phyloP scores from a whole-genome alignment of 2,797 vertebrate genomes.

The Spinus olivaceus region DNA sequence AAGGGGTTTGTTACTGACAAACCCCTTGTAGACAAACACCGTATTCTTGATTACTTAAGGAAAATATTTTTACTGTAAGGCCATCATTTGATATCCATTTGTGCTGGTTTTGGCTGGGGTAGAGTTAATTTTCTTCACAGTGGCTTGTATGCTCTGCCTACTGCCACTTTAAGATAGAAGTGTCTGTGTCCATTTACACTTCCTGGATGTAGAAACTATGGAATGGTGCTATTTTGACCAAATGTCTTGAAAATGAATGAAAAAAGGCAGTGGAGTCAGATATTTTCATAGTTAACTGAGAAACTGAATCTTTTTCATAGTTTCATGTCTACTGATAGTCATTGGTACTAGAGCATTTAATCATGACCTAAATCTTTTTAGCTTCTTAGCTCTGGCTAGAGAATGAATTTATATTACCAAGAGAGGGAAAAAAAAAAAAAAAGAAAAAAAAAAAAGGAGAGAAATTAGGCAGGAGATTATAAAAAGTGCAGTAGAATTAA shows the following conservation, averaged over 20 bases:
- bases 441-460: not conserved
- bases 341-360: not conserved
- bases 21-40: not conserved
- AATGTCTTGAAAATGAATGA: not conserved
- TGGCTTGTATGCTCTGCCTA: not conserved
- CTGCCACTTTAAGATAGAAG: not conserved
- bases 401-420: conserved; percentile 21
- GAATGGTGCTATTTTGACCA: not conserved
- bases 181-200: not conserved
- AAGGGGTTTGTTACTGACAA: not conserved
- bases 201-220: not conserved
- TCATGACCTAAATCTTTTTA: conserved; percentile 45
- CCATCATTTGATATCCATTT: not conserved
- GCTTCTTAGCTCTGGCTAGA: conserved; percentile 19
- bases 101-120: not conserved
- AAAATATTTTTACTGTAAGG: not conserved
- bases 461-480: not conserved
- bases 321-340: not conserved
- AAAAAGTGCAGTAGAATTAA: not conserved
- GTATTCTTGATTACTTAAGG: not conserved
- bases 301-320: not conserved
- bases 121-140: not conserved
- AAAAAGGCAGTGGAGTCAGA: not conserved
- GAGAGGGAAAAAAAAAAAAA: not conserved
- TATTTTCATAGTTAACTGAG: not conserved